These are phyloP conservation scores for Scyliorhinus canicula DNA, from an alignment of 2,797 vertebrate species.

Conservation along the genomic window DNA sequence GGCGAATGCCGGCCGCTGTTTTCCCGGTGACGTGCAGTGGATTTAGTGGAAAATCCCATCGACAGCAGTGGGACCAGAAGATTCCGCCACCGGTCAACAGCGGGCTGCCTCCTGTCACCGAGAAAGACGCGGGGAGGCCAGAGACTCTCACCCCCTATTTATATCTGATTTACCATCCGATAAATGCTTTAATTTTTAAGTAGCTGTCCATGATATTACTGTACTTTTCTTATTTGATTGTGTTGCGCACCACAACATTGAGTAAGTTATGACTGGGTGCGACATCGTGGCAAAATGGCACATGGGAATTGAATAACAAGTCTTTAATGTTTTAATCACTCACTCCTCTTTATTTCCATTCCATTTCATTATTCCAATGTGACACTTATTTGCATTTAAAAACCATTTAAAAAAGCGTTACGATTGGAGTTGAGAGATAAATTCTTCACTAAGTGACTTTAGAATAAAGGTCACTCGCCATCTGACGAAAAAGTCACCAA, in stretches of 20 bases:
- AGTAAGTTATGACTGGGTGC: neutral
- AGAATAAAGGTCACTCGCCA: conserved; percentile 26
- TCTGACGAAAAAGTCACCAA: neutral
- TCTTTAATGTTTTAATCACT: neutral
- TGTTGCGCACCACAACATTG: neutral
- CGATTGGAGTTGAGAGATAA: neutral
- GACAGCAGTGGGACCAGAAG: no score
- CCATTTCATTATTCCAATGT: neutral
- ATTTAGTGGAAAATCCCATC: no score
- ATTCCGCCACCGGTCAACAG: no score
- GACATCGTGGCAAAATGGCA: no score
- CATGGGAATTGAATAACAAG: no score
- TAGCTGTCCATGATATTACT: neutral
- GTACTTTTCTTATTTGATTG: neutral
- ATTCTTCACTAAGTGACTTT: conserved; percentile 12
- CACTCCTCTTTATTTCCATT: neutral
- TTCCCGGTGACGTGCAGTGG: no score
- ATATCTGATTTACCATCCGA: no score
- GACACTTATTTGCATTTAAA: conserved; percentile 7
- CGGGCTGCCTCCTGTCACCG: no score
- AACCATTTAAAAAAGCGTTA: conserved; percentile 6
- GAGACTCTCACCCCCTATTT: no score
- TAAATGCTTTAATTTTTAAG: no score
- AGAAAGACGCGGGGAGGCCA: no score
- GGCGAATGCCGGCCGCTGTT: no score